Percentiles rank a stretch among this genome's conserved stretches.
These are phyloP conservation scores for Myzus persicae DNA, from an alignment of 1,140 invertebrate species.

Conservation along the genomic window DNA sequence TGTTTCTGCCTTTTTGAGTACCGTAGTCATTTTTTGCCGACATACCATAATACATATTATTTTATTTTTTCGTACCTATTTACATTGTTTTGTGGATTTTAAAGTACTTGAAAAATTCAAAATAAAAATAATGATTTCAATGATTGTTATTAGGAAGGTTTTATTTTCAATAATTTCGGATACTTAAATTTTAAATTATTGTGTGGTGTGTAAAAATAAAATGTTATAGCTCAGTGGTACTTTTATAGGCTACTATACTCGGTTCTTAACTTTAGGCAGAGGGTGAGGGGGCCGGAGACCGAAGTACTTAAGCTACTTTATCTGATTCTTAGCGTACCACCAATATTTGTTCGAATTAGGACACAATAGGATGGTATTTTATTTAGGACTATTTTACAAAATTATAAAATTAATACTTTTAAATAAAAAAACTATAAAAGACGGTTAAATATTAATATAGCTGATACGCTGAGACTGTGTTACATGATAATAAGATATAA, in stretches of 20 bases:
- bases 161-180: not conserved
- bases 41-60: not conserved
- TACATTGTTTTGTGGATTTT: not conserved
- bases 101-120: not conserved
- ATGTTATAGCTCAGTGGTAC: not conserved
- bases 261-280: too few species aligned
- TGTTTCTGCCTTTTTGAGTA: not conserved
- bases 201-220: not conserved
- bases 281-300: too few species aligned
- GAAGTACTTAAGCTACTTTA: not conserved
- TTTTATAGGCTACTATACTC: not conserved
- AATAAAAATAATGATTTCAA: not conserved
- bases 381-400: too few species aligned
- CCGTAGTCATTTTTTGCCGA: not conserved
- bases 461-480: not conserved
- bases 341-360: not conserved
- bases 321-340: not conserved
- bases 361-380: not conserved
- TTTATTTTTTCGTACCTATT: not conserved
- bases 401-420: too few species aligned
- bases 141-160: not conserved
- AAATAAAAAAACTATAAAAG: not conserved
- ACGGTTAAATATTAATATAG: not conserved
- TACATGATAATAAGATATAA: not conserved
- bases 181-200: not conserved